Percentiles rank a stretch among this genome's conserved stretches.
Conservation (phyloP, 2,888 invertebrate species). For the Nebria brevicollis region DNA sequence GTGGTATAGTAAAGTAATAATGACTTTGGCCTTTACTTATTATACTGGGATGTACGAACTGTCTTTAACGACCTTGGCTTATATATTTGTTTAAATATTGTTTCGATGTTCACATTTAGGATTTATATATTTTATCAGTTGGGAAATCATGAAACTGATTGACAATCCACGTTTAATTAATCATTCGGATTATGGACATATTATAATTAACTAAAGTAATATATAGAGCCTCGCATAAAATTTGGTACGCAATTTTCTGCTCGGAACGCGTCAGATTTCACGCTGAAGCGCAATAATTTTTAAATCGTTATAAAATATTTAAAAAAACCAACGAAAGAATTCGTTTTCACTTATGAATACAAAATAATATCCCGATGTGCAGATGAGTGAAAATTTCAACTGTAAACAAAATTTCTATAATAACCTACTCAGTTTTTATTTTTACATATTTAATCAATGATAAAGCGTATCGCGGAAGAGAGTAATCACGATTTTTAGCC, state of each 20-base stretch:
- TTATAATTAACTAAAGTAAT: not conserved
- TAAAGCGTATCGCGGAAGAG: not conserved
- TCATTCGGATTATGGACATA: not conserved
- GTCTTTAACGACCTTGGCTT: not conserved
- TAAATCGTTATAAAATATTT: not conserved
- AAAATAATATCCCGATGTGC: not conserved
- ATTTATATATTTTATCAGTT: not conserved
- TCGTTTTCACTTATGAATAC: not conserved
- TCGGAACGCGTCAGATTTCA: no score
- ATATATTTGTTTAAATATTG: not conserved
- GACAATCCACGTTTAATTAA: not conserved
- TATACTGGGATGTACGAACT: not conserved
- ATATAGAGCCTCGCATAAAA: no score
- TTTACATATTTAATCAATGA: not conserved
- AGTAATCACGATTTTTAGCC: not conserved
- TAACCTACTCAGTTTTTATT: not conserved
- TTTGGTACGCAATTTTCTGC: no score
- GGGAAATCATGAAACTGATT: not conserved
- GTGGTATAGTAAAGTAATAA: not conserved
- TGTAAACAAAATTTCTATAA: not conserved
- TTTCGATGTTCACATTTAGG: not conserved
- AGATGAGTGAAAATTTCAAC: not conserved
- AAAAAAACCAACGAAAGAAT: not conserved
- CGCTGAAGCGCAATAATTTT: no score
- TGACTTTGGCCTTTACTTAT: not conserved